Evolutionary conservation across 2,797 vertebrate species (phyloP).

Genomic region (Atherinosoma microstoma): DNA sequence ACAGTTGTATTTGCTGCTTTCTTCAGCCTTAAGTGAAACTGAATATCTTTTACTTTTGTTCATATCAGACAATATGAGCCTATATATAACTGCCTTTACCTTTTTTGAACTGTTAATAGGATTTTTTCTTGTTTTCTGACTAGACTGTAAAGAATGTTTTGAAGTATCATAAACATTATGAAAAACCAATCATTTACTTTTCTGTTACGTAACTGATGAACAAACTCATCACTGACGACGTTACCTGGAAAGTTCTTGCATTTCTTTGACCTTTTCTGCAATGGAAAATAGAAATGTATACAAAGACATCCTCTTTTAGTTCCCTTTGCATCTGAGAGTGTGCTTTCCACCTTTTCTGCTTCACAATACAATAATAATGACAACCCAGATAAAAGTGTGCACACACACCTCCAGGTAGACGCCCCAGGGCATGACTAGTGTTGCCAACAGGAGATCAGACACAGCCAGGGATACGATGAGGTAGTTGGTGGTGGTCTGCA

Average conservation of each 20-base stretch:
- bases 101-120: neutral
- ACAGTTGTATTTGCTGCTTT: neutral
- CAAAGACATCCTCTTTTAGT: neutral
- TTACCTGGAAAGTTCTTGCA: neutral
- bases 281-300: neutral
- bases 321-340: neutral
- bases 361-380: neutral
- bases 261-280: neutral
- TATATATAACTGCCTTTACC: neutral
- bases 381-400: neutral
- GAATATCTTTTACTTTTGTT: neutral
- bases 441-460: constrained; percentile 83
- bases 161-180: too few relatives aligned
- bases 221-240: too few relatives aligned
- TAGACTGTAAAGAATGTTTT: neutral
- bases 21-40: neutral
- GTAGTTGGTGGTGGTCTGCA: constrained; percentile 87
- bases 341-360: neutral
- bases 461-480: constrained; percentile 85
- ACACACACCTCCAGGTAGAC: constrained; percentile 82
- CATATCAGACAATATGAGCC: neutral
- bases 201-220: too few relatives aligned
- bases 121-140: neutral
- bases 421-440: constrained; percentile 85
- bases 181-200: too few relatives aligned